Base-by-base conservation (phyloP, 2,113 vertebrate genomes). In the Glaucomys volans region DNA sequence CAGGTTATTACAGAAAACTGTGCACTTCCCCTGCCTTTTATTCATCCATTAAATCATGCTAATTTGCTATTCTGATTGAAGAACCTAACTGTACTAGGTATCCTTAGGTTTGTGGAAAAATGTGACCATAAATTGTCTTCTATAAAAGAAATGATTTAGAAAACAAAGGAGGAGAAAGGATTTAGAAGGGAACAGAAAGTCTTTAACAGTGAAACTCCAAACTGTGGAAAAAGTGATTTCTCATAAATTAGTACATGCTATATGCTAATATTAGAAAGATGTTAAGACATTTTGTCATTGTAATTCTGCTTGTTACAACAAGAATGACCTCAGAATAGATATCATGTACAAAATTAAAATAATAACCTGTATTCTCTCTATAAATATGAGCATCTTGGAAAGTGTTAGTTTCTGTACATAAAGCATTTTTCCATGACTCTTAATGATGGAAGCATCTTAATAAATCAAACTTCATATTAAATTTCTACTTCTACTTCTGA, bases 321-420 rank as follows among this genome's bases (percentile, higher is more conserved):
- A 81, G 16, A 54, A 84, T 52, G 11, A 79, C 64, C 47, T 64
- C 17, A 87, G 30, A 74, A 30, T 74, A 90, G 8, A 1, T 87
- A 87, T 40, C 30, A 86, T 40, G n/a, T n/a, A 42, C 10, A 94
- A 94, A 87, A 72, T 91, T 86, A 91, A 86, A 79, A 64, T 14
- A 64, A 50, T 9, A 59, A 40, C 84, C 12, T 67, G 0, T 54
- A n/a, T 76, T 76, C 2, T 69, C 4, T 69, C 42, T 77, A 13
- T 10, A 84, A 76, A 81, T 9, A 7, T n/a, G 44, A 22, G 80
- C 14, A 54, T 57, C 14, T 83, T 69, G 5, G 32, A 87, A 87
- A 71, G 10, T 96, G 5, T 85, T 80, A 26, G 52, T 72, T 64
- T 28, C 32, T 82, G 0, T 59, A 2, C 18, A 30, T 22, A 37